Base-by-base conservation (phyloP, 2,113 vertebrate genomes). In the Physeter macrocephalus region DNA sequence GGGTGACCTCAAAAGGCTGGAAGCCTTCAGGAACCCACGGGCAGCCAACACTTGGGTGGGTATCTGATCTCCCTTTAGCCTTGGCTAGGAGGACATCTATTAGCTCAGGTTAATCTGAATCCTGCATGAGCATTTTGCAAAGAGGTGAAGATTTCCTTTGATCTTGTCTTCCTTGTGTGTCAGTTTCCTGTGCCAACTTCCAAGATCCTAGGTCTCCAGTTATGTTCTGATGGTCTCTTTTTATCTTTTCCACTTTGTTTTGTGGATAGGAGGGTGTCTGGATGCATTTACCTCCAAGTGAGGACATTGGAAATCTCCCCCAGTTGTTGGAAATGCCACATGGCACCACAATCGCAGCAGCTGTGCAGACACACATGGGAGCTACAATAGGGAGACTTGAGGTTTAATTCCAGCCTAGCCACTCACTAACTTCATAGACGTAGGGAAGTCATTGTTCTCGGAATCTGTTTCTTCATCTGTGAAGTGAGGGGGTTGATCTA, bases 51-150 rank as follows among this genome's bases (percentile, higher is more conserved):
- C n/a, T 43, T 57, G 72, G 52, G 13, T 52, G 36, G 49, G 27
- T 34, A 29, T 92, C 72, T 95, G 86, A 86, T 93, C 93, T 92
- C 87, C 75, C 87, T 90, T 85, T 54, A 54, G 52, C 84, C 43
- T 36, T 27, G 11, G 25, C 49, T 71, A 31, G n/a, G 57, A 94
- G 49, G 78, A 31, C 15, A 29, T 36, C 83, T 54, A 13, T 36
- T 41, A 62, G 78, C 74, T 96, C 25, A 0, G 34, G 93, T 78
- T 95, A 25, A 88, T 85, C 90, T 78, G 75, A 96, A 62, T 78
- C 41, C 85, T 81, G 75, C 31, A 1, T 27, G 69, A 95, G 43
- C 57, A 39, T 88, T 81, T 87, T 90, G 87, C 84, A 93, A 31
- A 46, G 52, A 85, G 69, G 29, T 25, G 29, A 85, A 77, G 75